Evolutionary conservation across 2,888 invertebrate species (phyloP), one percentile per base, ranked within the genome.

Genomic region (Aelia acuminata): DNA sequence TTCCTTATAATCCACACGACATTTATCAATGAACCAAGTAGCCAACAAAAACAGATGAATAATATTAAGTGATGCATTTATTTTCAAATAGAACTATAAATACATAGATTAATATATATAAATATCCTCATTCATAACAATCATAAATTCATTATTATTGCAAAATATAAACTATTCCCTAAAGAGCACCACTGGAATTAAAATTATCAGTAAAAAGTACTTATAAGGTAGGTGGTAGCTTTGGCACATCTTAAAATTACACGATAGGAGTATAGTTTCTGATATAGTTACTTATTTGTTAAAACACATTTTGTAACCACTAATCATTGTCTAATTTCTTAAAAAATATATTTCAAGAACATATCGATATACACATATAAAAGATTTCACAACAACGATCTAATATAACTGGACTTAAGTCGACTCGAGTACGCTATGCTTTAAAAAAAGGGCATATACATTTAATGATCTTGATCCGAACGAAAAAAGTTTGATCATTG

Each of bases 141-240:
- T 43, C 22, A 80, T 80, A 43, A 80, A 43, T 4, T 47, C n/a
- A 80, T 80, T 43, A 80, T 80, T 80, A 35, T 49, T 87, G 70
- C 63, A 70, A 70, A 87, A 87, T 87, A 57, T 87, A 70, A 63
- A 87, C 57, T 47, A 87, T 87, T 87, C 70, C 70, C 48, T 87
- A 87, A 31, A 87, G 63, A 87, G 87, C 87, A 87, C 87, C 87
- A 87, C 47, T 53, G 48, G 43, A 39, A 70, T 70, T 63, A 43
- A 70, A 80, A 80, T 80, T 80, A 80, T n/a, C 7, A 47, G 7
- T 80, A 47, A 80, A 70, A 31, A 31, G 7, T 70, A 31, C 15
- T 70, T 35, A 70, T 35, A 20, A 43, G 43, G n/a, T 43, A 43
- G 43, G 43, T 80, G 43, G 43, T 80, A 43, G 39, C n/a, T 43